A percentile compares a stretch with the other conserved stretches of the same genome.
These are phyloP conservation scores for Apolygus lucorum DNA, from an alignment of 1,140 invertebrate species.

Conservation along the genomic window DNA sequence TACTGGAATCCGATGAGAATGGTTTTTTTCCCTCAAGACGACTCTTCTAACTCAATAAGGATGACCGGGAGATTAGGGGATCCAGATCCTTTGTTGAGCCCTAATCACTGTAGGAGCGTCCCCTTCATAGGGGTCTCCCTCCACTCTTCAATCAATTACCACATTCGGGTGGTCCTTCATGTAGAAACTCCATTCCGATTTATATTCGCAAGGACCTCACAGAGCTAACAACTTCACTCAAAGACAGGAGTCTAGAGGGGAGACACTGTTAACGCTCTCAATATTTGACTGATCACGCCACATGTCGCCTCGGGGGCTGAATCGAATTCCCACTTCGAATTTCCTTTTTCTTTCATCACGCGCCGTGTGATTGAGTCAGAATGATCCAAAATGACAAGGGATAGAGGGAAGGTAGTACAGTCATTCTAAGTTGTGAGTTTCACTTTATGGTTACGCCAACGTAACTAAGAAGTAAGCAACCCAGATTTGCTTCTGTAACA, in stretches of 20 bases:
- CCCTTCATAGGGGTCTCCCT: background rate
- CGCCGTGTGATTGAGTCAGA: background rate
- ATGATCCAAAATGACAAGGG: background rate
- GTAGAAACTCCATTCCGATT: background rate
- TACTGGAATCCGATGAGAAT: too few species aligned
- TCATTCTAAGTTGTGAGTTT: too few species aligned
- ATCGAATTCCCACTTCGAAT: background rate
- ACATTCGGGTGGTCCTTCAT: background rate
- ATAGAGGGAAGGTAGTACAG: too few species aligned
- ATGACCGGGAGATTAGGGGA: constrained; percentile 2
- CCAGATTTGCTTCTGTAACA: too few species aligned
- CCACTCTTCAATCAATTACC: constrained; percentile 10
- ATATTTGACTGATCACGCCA: constrained; percentile 13
- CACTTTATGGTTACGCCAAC: too few species aligned
- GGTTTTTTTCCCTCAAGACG: background rate
- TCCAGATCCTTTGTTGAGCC: background rate
- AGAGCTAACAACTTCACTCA: background rate
- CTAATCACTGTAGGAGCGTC: constrained; percentile 3
- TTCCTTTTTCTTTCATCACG: background rate
- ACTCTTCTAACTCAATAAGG: constrained; percentile 13
- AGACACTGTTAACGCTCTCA: constrained; percentile 7
- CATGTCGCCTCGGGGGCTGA: constrained; percentile 3
- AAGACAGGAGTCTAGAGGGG: background rate
- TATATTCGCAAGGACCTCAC: too few species aligned
- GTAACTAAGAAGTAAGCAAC: too few species aligned